A percentile compares a stretch with the other conserved stretches of the same genome.
Evolutionary conservation across 2,113 vertebrate species (phyloP).

Genomic region (Polypterus bichir): DNA sequence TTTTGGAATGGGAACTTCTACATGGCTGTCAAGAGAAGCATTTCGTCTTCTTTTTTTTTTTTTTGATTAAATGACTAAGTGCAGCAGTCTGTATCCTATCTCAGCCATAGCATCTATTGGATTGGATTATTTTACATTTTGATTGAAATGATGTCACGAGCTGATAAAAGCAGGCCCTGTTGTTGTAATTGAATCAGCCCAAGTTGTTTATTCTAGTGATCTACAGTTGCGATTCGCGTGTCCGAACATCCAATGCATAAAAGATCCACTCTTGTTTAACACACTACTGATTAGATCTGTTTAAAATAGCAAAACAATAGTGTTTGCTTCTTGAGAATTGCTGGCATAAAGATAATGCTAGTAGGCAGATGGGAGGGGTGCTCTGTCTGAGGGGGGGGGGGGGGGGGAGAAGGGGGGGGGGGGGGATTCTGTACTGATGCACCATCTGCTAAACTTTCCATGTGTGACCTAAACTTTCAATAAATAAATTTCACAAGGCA

Average conservation of each 20-base stretch:
- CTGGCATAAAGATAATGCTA: conserved; percentile 53
- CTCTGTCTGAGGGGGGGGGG: conserved; percentile 12
- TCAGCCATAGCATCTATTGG: conserved; percentile 74
- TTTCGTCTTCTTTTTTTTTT: conserved; percentile 39
- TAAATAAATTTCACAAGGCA: conserved; percentile 57
- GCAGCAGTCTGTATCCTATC: conserved; percentile 92
- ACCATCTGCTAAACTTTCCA: conserved; percentile 79
- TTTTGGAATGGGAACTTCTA: conserved; percentile 69
- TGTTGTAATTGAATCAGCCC: conserved; percentile 90
- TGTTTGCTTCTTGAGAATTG: conserved; percentile 50
- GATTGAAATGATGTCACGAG: conserved; percentile 97
- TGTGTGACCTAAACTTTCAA: conserved; percentile 78
- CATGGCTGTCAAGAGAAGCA: conserved; percentile 63
- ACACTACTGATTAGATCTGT: conserved; percentile 82
- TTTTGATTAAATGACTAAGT: conserved; percentile 75
- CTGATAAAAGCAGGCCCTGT: conserved; percentile 82
- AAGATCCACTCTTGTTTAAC: conserved; percentile 89
- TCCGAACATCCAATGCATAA: conserved; percentile 82
- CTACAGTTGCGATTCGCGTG: conserved; percentile 74
- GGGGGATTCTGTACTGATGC: conserved; percentile 34
- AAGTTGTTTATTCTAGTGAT: conserved; percentile 89
- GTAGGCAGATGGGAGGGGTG: conserved; percentile 34
- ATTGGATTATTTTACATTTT: conserved; percentile 99
- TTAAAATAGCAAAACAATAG: conserved; percentile 65
- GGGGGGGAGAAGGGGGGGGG: conserved; percentile 23